These are phyloP conservation scores for Circaetus gallicus DNA, from an alignment of 2,113 vertebrate genomes.

Conservation along the genomic window DNA sequence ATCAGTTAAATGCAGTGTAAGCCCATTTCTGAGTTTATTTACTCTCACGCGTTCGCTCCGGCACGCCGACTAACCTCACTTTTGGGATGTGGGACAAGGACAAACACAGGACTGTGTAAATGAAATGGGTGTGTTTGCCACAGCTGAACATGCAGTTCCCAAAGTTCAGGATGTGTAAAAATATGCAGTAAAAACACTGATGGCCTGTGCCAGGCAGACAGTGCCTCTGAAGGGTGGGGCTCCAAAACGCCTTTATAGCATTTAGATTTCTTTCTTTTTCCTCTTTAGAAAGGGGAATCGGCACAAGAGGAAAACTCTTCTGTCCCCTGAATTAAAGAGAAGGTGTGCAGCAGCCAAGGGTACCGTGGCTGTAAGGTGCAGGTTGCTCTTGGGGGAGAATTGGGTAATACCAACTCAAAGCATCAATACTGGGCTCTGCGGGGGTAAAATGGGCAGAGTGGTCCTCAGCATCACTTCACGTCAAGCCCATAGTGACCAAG, in stretches of 20 bases:
- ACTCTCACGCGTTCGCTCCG: not conserved
- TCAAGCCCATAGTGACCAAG: not conserved
- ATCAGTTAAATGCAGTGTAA: not conserved
- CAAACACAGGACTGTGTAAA: not conserved
- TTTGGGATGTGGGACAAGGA: slow-evolving; percentile 23
- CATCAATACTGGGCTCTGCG: not conserved
- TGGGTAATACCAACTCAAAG: not conserved
- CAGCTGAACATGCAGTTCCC: slow-evolving; percentile 2
- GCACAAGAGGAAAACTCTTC: not conserved
- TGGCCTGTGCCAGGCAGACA: not conserved
- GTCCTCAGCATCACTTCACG: not conserved
- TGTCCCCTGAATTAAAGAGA: not conserved
- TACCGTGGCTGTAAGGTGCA: not conserved
- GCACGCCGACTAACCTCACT: not conserved
- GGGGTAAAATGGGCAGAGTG: not conserved
- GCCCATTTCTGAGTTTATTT: slow-evolving; percentile 28
- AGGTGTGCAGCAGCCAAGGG: fast-evolving
- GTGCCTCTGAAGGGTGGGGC: not conserved
- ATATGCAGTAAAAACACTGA: not conserved
- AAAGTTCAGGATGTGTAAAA: not conserved
- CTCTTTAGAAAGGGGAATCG: not conserved
- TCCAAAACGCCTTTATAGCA: not conserved
- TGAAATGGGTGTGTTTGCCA: slow-evolving; percentile 11
- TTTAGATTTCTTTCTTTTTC: not conserved
- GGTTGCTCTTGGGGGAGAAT: fast-evolving